Percentiles rank a stretch among this genome's conserved stretches.
Conservation (phyloP, 2,113 vertebrate genomes). For the Phalacrocorax pelagicus region DNA sequence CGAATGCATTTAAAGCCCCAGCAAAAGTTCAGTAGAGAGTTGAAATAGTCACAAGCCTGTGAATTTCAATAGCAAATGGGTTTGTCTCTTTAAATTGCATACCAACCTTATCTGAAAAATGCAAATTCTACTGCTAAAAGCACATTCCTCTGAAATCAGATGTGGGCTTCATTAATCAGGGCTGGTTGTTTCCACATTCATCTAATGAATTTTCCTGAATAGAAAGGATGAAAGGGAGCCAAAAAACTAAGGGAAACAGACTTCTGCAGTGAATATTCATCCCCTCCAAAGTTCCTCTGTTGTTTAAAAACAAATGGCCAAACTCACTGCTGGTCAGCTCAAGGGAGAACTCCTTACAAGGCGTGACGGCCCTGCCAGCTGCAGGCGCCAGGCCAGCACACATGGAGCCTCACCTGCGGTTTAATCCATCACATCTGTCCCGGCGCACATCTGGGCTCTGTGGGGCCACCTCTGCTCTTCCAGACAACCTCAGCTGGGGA, state of each 20-base stretch:
- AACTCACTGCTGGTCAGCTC: neutral
- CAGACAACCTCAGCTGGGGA: neutral
- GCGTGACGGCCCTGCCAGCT: neutral
- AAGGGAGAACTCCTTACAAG: neutral
- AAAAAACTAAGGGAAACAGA: neutral
- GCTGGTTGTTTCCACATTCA: neutral
- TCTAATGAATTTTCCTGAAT: constrained; percentile 14
- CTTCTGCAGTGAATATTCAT: neutral
- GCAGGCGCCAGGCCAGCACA: neutral
- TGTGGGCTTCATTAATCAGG: neutral
- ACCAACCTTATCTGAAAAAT: constrained; percentile 60
- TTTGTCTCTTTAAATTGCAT: constrained; percentile 44
- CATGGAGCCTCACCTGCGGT: neutral
- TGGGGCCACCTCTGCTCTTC: neutral
- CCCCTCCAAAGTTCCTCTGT: neutral
- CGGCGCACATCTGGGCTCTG: neutral
- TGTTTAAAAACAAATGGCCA: neutral
- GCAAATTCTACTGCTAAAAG: constrained; percentile 50
- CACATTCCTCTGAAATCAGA: constrained; percentile 59
- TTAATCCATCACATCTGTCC: neutral
- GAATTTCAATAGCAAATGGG: neutral
- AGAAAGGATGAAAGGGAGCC: neutral
- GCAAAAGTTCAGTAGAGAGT: neutral
- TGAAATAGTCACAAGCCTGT: neutral
- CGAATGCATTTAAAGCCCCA: neutral